Evolutionary conservation across 2,797 vertebrate genomes (phyloP).

Genomic region (Dallia pectoralis): DNA sequence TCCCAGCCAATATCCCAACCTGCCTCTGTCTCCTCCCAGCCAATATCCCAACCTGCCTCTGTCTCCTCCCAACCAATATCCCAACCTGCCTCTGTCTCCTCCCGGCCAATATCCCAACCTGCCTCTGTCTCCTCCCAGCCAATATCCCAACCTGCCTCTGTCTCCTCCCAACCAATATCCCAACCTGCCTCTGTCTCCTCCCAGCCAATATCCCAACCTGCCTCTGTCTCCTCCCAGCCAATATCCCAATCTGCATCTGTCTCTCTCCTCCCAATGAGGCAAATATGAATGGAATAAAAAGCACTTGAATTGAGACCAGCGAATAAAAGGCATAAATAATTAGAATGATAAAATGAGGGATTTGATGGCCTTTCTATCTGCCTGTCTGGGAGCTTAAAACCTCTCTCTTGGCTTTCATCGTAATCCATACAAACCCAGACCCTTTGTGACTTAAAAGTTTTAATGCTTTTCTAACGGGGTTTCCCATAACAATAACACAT

Average conservation of each 20-base stretch:
- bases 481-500: constrained; percentile 26
- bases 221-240: constrained; percentile 1
- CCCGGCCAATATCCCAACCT: background rate
- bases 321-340: constrained; percentile 22
- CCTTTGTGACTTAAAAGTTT: constrained; percentile 35
- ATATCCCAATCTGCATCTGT: background rate
- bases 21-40: background rate
- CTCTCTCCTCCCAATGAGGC: constrained; percentile 7
- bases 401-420: constrained; percentile 1
- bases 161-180: background rate
- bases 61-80: too few relatives aligned
- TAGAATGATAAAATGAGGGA: constrained; percentile 30
- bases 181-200: background rate
- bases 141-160: too few relatives aligned
- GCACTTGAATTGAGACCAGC: constrained; percentile 8
- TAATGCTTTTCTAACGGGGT: constrained; percentile 35
- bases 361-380: constrained; percentile 27
- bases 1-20: background rate
- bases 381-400: constrained; percentile 22
- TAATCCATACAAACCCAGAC: constrained; percentile 15
- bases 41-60: too few relatives aligned
- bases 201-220: background rate
- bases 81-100: background rate
- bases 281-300: constrained; percentile 13
- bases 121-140: background rate